Evolutionary conservation across 2,888 invertebrate species (phyloP).

Genomic region (Phymatocera aterrima): DNA sequence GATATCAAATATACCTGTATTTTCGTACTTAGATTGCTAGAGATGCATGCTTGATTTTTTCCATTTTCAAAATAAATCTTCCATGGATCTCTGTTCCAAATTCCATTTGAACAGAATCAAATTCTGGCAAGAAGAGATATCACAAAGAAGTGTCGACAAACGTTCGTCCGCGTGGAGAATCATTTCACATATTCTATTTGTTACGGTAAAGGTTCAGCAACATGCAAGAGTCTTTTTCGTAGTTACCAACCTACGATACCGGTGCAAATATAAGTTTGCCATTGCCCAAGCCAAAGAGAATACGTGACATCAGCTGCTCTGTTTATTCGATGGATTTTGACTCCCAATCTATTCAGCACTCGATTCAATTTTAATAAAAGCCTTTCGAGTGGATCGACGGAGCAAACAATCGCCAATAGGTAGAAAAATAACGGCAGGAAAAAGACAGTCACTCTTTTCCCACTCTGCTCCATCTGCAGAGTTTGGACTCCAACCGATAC

Average conservation of each 20-base stretch:
- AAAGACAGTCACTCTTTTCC: not conserved
- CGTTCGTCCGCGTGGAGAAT: no score
- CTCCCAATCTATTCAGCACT: slow-evolving; percentile 15
- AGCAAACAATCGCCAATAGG: slow-evolving; percentile 15
- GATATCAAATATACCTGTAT: not conserved
- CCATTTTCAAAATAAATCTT: no score
- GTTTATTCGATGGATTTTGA: slow-evolving; percentile 19
- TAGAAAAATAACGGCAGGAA: not conserved
- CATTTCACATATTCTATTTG: not conserved
- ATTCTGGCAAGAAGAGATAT: no score
- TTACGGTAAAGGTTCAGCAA: not conserved
- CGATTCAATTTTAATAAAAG: slow-evolving; percentile 41
- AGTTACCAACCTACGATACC: not conserved
- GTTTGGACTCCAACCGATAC: not conserved
- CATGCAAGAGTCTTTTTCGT: not conserved
- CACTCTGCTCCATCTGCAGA: not conserved
- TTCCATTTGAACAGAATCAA: no score
- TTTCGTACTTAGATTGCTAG: not conserved
- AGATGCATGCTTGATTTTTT: no score
- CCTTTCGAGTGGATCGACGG: not conserved
- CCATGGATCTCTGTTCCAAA: no score
- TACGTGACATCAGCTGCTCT: slow-evolving; percentile 1
- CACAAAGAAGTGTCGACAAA: no score
- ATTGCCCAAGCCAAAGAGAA: not conserved
- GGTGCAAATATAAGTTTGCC: not conserved